Evolutionary conservation across 2,888 invertebrate species (phyloP).

Genomic region (Melieria omissa): DNA sequence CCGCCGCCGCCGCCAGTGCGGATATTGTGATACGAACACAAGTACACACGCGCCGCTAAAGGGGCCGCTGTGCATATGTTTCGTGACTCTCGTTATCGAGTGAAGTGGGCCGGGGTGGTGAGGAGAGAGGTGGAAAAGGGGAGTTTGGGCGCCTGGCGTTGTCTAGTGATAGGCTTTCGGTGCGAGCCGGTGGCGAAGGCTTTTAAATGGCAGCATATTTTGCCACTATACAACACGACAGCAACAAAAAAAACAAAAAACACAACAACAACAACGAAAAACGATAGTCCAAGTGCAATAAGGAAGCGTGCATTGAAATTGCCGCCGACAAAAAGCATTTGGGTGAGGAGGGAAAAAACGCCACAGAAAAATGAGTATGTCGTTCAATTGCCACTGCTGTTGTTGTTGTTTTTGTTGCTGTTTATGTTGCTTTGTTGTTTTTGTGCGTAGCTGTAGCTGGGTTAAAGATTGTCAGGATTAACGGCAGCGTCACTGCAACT

Average conservation of each 20-base stretch:
- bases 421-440: no score
- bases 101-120: not conserved
- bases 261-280: not conserved
- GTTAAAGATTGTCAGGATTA: no score
- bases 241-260: constrained; percentile 1
- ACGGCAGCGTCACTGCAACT: no score
- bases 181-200: constrained; percentile 18
- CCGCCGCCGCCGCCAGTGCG: not conserved
- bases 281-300: not conserved
- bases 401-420: no score
- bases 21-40: not conserved
- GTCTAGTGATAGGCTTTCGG: constrained; percentile 20
- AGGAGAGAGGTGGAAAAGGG: not conserved
- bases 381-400: no score
- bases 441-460: no score
- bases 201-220: constrained; percentile 26
- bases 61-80: not conserved
- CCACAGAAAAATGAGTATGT: no score
- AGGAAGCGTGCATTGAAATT: constrained; percentile 11
- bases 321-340: no score
- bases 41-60: not conserved
- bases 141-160: not conserved
- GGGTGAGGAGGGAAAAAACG: no score
- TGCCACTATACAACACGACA: not conserved
- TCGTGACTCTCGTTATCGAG: not conserved